These are phyloP conservation scores for Chitala chitala DNA, from an alignment of 2,113 vertebrate species.

Conservation along the genomic window DNA sequence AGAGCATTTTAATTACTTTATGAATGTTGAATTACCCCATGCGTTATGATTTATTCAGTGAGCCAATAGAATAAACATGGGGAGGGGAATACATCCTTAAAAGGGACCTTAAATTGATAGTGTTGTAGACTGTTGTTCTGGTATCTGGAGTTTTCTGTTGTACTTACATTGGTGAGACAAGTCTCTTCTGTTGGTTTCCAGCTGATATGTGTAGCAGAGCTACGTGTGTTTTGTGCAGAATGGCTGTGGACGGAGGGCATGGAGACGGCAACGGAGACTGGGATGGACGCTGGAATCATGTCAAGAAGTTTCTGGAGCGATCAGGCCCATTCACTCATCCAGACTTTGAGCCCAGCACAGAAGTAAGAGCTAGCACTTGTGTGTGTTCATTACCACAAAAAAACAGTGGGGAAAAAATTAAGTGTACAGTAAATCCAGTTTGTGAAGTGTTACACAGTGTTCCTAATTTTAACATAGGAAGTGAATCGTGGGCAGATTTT, in stretches of 20 bases:
- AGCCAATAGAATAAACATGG: too few relatives aligned
- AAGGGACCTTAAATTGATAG: background rate
- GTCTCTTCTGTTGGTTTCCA: too few relatives aligned
- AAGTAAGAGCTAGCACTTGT: slow-evolving; percentile 68
- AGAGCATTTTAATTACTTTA: too few relatives aligned
- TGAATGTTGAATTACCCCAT: too few relatives aligned
- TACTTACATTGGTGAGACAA: background rate
- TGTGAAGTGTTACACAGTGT: too few relatives aligned
- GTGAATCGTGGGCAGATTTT: too few relatives aligned
- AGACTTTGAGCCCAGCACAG: slow-evolving; percentile 96
- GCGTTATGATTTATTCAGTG: too few relatives aligned
- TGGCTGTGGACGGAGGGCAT: slow-evolving; percentile 92
- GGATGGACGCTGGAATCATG: slow-evolving; percentile 96
- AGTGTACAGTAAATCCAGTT: too few relatives aligned
- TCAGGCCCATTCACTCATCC: slow-evolving; percentile 95
- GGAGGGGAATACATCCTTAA: too few relatives aligned
- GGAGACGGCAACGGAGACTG: slow-evolving; percentile 77
- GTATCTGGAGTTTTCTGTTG: background rate
- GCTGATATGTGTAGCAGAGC: slow-evolving; percentile 61
- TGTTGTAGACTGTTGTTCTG: background rate
- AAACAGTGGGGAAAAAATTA: too few relatives aligned
- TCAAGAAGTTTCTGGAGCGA: slow-evolving; percentile 95
- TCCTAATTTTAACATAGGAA: too few relatives aligned
- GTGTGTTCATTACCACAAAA: background rate
- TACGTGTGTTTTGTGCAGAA: slow-evolving; percentile 80